Evolutionary conservation across 1,140 invertebrate species (phyloP), one percentile per base, ranked within the genome.

Genomic region (Macrocentrus cingulum): DNA sequence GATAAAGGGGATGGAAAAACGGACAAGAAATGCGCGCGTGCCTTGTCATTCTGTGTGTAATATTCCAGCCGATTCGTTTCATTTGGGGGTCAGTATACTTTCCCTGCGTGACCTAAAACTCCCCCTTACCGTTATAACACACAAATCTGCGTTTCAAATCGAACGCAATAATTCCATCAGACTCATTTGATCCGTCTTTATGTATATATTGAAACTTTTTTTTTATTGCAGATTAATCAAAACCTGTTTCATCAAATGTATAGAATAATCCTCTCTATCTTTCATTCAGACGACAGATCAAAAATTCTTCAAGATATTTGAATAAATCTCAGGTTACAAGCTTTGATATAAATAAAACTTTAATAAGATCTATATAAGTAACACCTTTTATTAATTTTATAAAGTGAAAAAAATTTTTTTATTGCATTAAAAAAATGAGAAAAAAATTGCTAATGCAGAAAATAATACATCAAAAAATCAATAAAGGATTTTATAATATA

Each of bases 21-120:
- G 15, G 22, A 19, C 5, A 50, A 39, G 9, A 37, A 20, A 20
- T 25, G 18, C 15, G 19, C n/a, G 46, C 15, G 36, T 57, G 55
- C 45, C 20, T 36, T 57, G 55, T 57, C 55, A 49, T 50, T 37
- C n/a, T 13, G 19, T 15, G n/a, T n/a, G 45, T 57, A 50, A 57
- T 57, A 57, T 57, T 57, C 45, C 55, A 50, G 45, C 20, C 54
- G 29, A 56, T 9, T 45, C 55, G 55, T 49, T 57, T 57, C 45
- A 45, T 50, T n/a, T 50, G 16, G 20, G 39, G 29, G 22, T 23
- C 19, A 46, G n/a, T n/a, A n/a, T n/a, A n/a, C n/a, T n/a, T n/a
- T n/a, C 19, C 22, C 23, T 49, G 15, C 29, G 25, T 49, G 46
- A 32, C 46, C 46, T n/a, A n/a, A n/a, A n/a, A n/a, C n/a, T n/a